Conservation (phyloP, 2,797 vertebrate genomes). For the Lagorchestes hirsutus region DNA sequence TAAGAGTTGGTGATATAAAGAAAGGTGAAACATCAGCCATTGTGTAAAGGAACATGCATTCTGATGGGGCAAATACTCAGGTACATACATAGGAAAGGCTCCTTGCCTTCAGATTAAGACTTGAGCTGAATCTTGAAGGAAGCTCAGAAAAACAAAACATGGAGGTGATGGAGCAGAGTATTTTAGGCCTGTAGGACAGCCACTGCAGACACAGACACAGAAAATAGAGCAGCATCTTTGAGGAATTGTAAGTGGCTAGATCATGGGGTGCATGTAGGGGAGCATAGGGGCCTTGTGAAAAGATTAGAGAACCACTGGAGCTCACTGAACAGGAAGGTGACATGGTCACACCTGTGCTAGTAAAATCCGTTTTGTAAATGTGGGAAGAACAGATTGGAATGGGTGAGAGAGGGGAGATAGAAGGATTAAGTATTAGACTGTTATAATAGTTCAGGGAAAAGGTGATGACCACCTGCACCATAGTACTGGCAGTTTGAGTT, state of each 20-base stretch:
- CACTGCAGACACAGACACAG: neutral
- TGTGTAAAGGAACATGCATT: neutral
- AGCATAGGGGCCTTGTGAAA: neutral
- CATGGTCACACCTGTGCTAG: slow-evolving; percentile 18
- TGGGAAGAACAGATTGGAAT: slow-evolving; percentile 15
- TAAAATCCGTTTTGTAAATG: slow-evolving; percentile 28
- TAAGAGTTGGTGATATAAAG: neutral
- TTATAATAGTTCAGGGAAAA: slow-evolving; percentile 1
- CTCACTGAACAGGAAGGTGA: neutral
- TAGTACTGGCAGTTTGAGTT: neutral
- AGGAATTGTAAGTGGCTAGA: neutral
- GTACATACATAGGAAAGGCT: neutral
- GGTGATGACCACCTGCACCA: neutral
- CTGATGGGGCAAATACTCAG: neutral
- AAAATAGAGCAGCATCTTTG: neutral
- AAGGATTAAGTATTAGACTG: neutral
- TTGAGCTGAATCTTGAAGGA: neutral
- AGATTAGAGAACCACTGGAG: slow-evolving; percentile 13
- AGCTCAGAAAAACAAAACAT: neutral
- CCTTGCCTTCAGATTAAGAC: neutral
- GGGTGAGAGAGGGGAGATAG: neutral
- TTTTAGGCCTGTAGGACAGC: neutral
- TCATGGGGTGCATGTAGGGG: neutral
- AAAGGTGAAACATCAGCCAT: neutral
- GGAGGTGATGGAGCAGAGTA: neutral